A percentile compares a stretch with the other conserved stretches of the same genome.
Conservation (phyloP, 2,797 vertebrate genomes). For the Coregonus suidteri region DNA sequence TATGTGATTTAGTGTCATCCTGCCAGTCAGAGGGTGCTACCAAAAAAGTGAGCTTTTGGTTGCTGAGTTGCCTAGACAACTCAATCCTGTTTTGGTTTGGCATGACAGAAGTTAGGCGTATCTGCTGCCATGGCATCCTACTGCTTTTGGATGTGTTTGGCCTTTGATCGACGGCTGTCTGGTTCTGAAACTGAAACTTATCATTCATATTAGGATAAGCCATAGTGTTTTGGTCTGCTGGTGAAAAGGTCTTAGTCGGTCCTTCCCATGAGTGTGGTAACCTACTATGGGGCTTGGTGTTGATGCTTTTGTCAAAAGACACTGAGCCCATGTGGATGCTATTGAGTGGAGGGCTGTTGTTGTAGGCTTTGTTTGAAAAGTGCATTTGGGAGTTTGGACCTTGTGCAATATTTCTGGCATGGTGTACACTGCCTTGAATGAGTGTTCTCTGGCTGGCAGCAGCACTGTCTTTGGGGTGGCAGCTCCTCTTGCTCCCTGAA, state of each 20-base stretch:
- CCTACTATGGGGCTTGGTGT: slow-evolving; percentile 69
- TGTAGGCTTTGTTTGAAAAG: slow-evolving; percentile 84
- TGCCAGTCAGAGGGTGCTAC: slow-evolving; percentile 83
- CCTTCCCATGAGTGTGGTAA: slow-evolving; percentile 86
- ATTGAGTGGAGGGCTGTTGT: slow-evolving; percentile 67
- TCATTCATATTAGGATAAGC: slow-evolving; percentile 78
- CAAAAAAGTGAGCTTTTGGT: slow-evolving; percentile 84
- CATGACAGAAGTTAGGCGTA: slow-evolving; percentile 73
- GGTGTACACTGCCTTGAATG: slow-evolving; percentile 78
- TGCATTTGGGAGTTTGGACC: slow-evolving; percentile 83
- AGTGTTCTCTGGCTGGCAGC: slow-evolving; percentile 78
- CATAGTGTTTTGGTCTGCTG: slow-evolving; percentile 78
- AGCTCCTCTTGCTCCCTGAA: slow-evolving; percentile 77
- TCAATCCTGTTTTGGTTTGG: slow-evolving; percentile 80
- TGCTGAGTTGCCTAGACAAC: slow-evolving; percentile 79
- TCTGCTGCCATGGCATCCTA: slow-evolving; percentile 87
- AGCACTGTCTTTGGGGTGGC: slow-evolving; percentile 76
- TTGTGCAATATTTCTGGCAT: slow-evolving; percentile 82
- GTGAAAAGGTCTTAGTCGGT: slow-evolving; percentile 77
- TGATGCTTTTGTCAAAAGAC: slow-evolving; percentile 82
- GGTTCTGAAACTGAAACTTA: slow-evolving; percentile 83
- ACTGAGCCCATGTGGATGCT: slow-evolving; percentile 70
- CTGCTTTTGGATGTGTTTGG: slow-evolving; percentile 78
- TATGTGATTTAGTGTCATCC: slow-evolving; percentile 77
- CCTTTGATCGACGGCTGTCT: slow-evolving; percentile 80